These are phyloP conservation scores for Ictalurus punctatus DNA, from an alignment of 2,113 vertebrate species.

Conservation along the genomic window DNA sequence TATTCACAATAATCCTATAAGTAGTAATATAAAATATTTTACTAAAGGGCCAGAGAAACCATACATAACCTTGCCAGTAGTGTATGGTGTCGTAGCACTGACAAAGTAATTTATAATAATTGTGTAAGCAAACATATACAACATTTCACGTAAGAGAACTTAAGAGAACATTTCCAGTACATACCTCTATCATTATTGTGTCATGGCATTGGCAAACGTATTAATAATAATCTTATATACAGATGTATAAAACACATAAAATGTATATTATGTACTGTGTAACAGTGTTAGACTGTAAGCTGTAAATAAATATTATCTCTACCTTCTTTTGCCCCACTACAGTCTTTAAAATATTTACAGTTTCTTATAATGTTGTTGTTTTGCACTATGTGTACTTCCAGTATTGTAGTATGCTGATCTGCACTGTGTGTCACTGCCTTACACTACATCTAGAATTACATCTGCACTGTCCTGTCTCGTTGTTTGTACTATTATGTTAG, in stretches of 20 bases:
- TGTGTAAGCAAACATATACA: not conserved
- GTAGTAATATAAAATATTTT: not conserved
- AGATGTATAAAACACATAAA: not conserved
- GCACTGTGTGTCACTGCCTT: not conserved
- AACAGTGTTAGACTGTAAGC: not conserved
- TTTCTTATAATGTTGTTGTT: not conserved
- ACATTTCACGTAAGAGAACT: not conserved
- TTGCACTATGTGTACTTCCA: not conserved
- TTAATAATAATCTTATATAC: not conserved
- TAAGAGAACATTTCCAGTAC: not conserved
- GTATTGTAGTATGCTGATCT: not conserved
- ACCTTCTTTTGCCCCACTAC: not conserved
- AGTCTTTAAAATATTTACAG: too few relatives aligned
- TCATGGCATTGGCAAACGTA: not conserved
- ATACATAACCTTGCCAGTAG: too few relatives aligned
- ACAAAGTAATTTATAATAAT: not conserved
- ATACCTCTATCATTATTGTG: not conserved
- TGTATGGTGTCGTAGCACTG: too few relatives aligned
- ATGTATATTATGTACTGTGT: not conserved
- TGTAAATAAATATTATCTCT: not conserved
- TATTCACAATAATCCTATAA: not conserved
- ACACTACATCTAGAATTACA: not conserved
- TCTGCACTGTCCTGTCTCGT: not conserved
- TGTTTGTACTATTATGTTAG: not conserved
- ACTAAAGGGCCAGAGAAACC: not conserved